Evolutionary conservation across 2,113 vertebrate species (phyloP), one percentile per base, ranked within the genome.

Genomic region (Spheniscus mendiculus): DNA sequence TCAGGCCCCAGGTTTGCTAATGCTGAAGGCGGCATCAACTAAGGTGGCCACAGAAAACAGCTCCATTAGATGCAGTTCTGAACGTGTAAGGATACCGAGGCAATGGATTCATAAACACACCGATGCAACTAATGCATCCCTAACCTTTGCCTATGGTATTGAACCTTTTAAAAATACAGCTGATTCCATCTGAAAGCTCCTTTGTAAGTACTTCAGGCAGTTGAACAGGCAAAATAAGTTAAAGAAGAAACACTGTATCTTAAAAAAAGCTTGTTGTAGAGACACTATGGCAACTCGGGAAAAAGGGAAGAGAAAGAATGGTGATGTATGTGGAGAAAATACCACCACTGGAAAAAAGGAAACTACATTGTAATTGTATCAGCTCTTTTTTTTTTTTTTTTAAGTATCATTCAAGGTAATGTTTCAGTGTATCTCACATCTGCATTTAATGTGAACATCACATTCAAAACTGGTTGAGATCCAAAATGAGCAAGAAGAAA

Each of bases 1-100:
- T 12, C 30, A 13, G 19, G 36, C 20, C 50, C 26, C 18, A 8
- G 17, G 26, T 22, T 9, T 49, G 32, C 61, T 49, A 4, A 4
- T 3, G 59, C 38, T 63, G 56, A 59, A 77, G 72, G 70, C 8
- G 2, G 34, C 29, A 14, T 15, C 44, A 44, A 36, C 0, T 0
- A 73, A 36, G 27, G 40, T 1, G 5, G 67, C 36, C 90, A 72
- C 40, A 29, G 53, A 61, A 74, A 87, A 67, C 38, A 67, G 69
- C 69, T 85, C 65, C 69, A 26, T 53, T 5, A 59, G 40, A 36
- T 19, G 22, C 42, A 52, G 27, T 23, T 38, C 83, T 62, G 36
- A 66, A 53, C 0, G 0, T 53, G 1, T 0, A 21, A 15, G 45
- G 71, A 78, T 14, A 81, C 27, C 0, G 0, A 72, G 49, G 87